These are phyloP conservation scores for Drosophila watanabei DNA, from an alignment of 1,140 invertebrate genomes.

Conservation along the genomic window DNA sequence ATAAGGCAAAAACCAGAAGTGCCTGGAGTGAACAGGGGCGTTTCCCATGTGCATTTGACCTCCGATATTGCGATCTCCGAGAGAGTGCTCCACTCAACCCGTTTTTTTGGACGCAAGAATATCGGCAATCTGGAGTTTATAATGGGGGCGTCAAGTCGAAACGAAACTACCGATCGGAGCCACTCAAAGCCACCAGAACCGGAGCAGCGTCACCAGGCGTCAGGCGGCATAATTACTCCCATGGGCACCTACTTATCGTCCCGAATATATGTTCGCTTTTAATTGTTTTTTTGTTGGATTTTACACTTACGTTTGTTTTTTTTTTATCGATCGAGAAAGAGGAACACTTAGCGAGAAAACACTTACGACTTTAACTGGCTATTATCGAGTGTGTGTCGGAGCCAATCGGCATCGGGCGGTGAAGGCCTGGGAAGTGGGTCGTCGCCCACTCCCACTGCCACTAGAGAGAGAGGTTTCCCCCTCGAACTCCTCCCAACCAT, in stretches of 20 bases:
- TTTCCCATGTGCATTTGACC: constrained; percentile 45
- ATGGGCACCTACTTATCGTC: constrained; percentile 62
- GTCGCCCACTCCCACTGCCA: constrained; percentile 29
- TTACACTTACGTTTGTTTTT: constrained; percentile 55
- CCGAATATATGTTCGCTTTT: constrained; percentile 38
- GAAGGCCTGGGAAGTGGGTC: constrained; percentile 61
- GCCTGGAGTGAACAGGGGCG: constrained; percentile 5
- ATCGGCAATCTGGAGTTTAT: constrained; percentile 39
- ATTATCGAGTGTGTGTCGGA: constrained; percentile 31
- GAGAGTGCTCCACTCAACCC: constrained; percentile 6
- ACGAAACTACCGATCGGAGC: constrained; percentile 41
- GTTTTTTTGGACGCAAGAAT: constrained; percentile 14
- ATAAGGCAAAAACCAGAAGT: constrained; percentile 43
- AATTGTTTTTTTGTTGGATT: constrained; percentile 39
- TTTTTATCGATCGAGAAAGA: constrained; percentile 50
- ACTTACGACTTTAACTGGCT: constrained; percentile 58
- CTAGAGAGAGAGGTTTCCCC: not conserved
- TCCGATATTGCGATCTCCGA: constrained; percentile 2
- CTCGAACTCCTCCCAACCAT: not conserved
- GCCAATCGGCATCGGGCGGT: constrained; percentile 44
- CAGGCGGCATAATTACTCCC: constrained; percentile 40
- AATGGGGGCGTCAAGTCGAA: constrained; percentile 54
- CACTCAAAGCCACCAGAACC: constrained; percentile 21
- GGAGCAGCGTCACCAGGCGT: constrained; percentile 4
- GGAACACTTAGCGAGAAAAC: constrained; percentile 52